Percentiles rank a stretch among this genome's conserved stretches.
Evolutionary conservation across 30 jellyfish, hydroid and myxozoan species (phyloP).

Genomic region (Nemopilema nomurai): DNA sequence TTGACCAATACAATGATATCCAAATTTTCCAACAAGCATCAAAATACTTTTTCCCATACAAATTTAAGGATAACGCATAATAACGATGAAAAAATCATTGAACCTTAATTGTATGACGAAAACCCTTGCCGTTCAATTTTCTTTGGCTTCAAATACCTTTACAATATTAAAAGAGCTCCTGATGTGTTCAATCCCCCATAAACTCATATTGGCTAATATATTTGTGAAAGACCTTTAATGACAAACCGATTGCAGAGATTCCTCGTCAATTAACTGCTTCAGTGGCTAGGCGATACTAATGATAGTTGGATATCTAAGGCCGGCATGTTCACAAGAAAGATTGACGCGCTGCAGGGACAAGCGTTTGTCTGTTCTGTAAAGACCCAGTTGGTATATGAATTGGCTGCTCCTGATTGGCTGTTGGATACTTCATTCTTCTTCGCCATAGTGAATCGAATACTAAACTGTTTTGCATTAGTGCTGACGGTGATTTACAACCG

Average conservation of each 20-base stretch:
- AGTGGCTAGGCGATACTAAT: constrained; percentile 16
- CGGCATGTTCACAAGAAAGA: background rate
- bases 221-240: constrained; percentile 9
- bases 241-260: constrained; percentile 7
- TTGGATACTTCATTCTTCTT: background rate
- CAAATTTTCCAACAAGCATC: background rate
- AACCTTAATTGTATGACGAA: background rate
- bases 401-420: background rate
- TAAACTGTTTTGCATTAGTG: background rate
- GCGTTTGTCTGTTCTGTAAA: background rate
- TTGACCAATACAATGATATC: background rate
- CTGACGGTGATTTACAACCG: background rate
- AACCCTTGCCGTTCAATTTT: background rate
- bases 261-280: constrained; percentile 37
- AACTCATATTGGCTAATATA: constrained; percentile 22
- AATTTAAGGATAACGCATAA: too few relatives aligned
- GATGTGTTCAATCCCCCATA: constrained; percentile 12
- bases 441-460: background rate
- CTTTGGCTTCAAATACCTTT: background rate
- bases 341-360: background rate
- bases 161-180: background rate
- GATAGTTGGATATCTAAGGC: background rate
- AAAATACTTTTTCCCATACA: background rate
- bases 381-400: background rate
- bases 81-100: too few relatives aligned